Base-by-base conservation (phyloP, 2,797 vertebrate genomes). In the Pseudomugil tenellus region DNA sequence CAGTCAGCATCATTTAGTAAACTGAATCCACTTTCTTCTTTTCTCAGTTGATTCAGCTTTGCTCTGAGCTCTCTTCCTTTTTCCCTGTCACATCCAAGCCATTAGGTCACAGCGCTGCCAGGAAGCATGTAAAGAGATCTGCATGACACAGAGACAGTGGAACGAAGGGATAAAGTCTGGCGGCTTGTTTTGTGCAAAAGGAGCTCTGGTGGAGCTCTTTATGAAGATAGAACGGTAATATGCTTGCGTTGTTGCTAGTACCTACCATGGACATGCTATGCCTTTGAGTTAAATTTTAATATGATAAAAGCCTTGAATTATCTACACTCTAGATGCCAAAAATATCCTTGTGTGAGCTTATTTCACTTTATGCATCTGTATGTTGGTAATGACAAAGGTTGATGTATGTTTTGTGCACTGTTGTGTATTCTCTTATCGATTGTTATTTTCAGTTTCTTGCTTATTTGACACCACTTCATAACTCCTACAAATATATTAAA, bases 81-180 rank as follows among this genome's bases (percentile, higher is more conserved):
- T 76, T 34, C 67, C 72, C 65, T 75, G 56, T 77, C 67, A 63
- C 79, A 76, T 65, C 70, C 57, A 65, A 85, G 74, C 79, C 86
- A 83, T 81, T 80, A 87, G 78, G 81, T 79, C 84, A 80, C 79
- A 75, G 67, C 80, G 82, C 84, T 87, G 84, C 80, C 70, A 70
- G 80, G 80, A 82, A 82, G 80, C 73, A 74, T 84, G 73, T 83
- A 83, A 80, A 83, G 67, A 77, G 70, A 85, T 84, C 84, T 79
- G 64, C 48, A 55, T 63, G 71, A 76, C 67, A 69, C 70, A 35
- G 32, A 79, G 76, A 70, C 43, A 46, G 37, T 49, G 81, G 55
- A 70, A 68, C 54, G 51, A 78, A 54, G 52, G 67, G 59, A 86
- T 62, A 26, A 53, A 67, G 58, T 68, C 60, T 82, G 63, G 62